These are phyloP conservation scores for Drosophila macrospina DNA, from an alignment of 2,888 invertebrate genomes.

Conservation along the genomic window DNA sequence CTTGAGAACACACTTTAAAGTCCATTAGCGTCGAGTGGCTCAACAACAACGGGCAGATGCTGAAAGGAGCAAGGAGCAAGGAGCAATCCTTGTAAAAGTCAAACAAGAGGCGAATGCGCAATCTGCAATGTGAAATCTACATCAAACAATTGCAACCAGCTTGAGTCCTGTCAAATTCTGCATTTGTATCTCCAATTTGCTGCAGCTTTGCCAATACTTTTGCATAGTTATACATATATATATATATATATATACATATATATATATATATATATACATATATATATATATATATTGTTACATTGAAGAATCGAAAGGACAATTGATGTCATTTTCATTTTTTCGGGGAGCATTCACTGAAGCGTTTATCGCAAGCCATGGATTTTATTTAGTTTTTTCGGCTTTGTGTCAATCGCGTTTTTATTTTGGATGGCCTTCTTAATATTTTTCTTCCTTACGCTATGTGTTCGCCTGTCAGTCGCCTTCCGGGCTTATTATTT, in stretches of 20 bases:
- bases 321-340: constrained; percentile 47
- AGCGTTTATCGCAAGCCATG: constrained; percentile 20
- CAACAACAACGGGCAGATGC: constrained; percentile 28
- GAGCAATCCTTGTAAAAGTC: constrained; percentile 14
- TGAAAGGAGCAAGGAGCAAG: constrained; percentile 24
- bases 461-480: too few relatives aligned
- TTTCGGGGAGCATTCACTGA: constrained; percentile 23
- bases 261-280: not conserved
- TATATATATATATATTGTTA: constrained; percentile 41
- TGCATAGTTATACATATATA: constrained; percentile 3
- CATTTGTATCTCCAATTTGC: constrained; percentile 25
- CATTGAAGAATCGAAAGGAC: constrained; percentile 18
- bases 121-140: constrained; percentile 20
- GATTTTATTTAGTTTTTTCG: constrained; percentile 34
- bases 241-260: not conserved
- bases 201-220: constrained; percentile 37
- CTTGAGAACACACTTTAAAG: constrained; percentile 80
- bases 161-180: constrained; percentile 17
- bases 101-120: constrained; percentile 43
- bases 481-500: too few relatives aligned
- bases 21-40: constrained; percentile 76
- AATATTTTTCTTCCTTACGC: not conserved
- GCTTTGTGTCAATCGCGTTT: constrained; percentile 46
- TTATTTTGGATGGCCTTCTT: constrained; percentile 19
- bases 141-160: constrained; percentile 44